Base-by-base conservation (phyloP, 2,888 invertebrate species). In the Cylindroiulus punctatus region DNA sequence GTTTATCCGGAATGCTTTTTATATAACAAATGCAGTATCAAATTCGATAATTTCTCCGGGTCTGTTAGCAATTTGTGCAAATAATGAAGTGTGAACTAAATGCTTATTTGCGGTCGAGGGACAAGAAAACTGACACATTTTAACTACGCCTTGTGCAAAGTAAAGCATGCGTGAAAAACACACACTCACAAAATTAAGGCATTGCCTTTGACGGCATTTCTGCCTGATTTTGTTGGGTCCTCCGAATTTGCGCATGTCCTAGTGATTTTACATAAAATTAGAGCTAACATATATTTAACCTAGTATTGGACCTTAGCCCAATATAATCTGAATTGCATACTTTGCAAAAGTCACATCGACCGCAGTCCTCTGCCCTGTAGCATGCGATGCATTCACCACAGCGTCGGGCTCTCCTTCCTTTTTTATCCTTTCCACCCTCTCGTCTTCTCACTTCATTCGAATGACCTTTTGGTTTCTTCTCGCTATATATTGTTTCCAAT, bases 301-400 rank as follows among this genome's bases (percentile, higher is more conserved):
- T 57, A 57, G 22, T 44, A 65, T 57, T n/a, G n/a, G 57, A 57
- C n/a, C 14, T 3, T 57, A 57, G 7, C 57, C 57, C 57, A 57
- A 65, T 44, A 7, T 32, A 85, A 84, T 5, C 40, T 5, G n/a
- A n/a, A n/a, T 44, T 84, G 57, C 57, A 57, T 84, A 84, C 91
- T 89, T 92, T 91, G 89, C 92, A 92, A 88, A 91, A 91, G 87
- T 94, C 94, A 90, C 95, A 95, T 89, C 93, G 91, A 0, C 94
- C 94, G 90, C 95, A 95, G 90, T 95, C 94, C 89, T 94, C 94
- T 0, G 91, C 92, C 86, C 93, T 91, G 81, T 93, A 92, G 89
- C 96, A 96, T 0, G 95, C 95, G 88, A 93, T 93, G 90, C 96
- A 96, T 87, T 93, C 93, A 0, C 96, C 96, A 90, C 96, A 96